Percentiles rank a stretch among this genome's conserved stretches.
These are phyloP conservation scores for Scaptomyza hsui DNA, from an alignment of 1,140 invertebrate species.

Conservation along the genomic window DNA sequence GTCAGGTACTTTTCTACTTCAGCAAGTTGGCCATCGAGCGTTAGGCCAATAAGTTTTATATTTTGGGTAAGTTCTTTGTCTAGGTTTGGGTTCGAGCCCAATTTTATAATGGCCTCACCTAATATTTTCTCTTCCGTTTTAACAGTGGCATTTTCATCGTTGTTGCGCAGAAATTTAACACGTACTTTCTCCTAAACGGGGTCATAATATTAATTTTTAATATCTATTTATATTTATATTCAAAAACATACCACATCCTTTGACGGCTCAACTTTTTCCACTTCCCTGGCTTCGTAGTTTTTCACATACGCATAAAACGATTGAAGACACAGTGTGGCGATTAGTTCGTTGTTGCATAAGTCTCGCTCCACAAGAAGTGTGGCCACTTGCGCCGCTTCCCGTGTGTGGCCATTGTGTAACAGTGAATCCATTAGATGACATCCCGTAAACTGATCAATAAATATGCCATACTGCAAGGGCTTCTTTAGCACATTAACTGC, in stretches of 20 bases:
- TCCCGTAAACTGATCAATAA: slow-evolving; percentile 91
- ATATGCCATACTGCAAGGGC: slow-evolving; percentile 94
- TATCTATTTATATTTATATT: not conserved
- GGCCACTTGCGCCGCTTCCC: slow-evolving; percentile 87
- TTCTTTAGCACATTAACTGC: slow-evolving; percentile 91
- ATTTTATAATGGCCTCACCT: slow-evolving; percentile 73
- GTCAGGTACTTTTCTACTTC: slow-evolving; percentile 73
- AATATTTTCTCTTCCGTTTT: slow-evolving; percentile 54
- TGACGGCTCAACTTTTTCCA: slow-evolving; percentile 23
- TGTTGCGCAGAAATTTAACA: slow-evolving; percentile 92
- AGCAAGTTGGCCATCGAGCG: slow-evolving; percentile 88
- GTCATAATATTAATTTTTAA: too few species aligned
- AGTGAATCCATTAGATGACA: slow-evolving; percentile 94
- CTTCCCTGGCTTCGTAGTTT: slow-evolving; percentile 83
- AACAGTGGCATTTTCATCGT: slow-evolving; percentile 93
- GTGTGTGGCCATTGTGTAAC: slow-evolving; percentile 88
- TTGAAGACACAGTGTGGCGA: slow-evolving; percentile 89
- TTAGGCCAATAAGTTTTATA: slow-evolving; percentile 88
- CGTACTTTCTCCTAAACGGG: slow-evolving; percentile 87
- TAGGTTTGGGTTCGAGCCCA: slow-evolving; percentile 85
- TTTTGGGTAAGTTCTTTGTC: slow-evolving; percentile 84
- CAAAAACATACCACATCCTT: slow-evolving; percentile 37
- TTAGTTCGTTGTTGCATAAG: slow-evolving; percentile 93
- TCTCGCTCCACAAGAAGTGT: slow-evolving; percentile 91
- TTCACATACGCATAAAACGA: slow-evolving; percentile 91